Evolutionary conservation across 2,888 invertebrate genomes (phyloP).

Genomic region (Euzophera pinguis): DNA sequence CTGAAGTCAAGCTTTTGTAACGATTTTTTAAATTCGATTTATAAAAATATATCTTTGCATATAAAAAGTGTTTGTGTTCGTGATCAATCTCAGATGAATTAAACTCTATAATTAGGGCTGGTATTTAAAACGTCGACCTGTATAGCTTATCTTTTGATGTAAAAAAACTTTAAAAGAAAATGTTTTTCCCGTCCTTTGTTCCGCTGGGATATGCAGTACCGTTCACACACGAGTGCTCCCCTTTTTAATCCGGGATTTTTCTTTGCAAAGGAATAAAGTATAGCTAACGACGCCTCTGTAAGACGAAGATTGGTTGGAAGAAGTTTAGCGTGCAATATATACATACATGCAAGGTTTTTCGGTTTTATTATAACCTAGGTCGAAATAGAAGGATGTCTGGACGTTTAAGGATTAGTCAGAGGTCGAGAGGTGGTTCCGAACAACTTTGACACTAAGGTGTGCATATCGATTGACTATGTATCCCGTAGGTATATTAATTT

Average conservation of each 20-base stretch:
- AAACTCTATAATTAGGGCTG: too few relatives aligned
- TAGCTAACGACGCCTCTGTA: constrained; percentile 28
- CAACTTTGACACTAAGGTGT: too few relatives aligned
- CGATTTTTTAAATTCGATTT: too few relatives aligned
- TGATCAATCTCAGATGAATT: too few relatives aligned
- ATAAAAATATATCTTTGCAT: too few relatives aligned
- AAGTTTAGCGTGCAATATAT: not conserved
- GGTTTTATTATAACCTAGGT: not conserved
- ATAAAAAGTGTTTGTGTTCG: too few relatives aligned
- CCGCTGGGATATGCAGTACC: constrained; percentile 60
- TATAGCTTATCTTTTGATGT: constrained; percentile 29
- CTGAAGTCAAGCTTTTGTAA: too few relatives aligned
- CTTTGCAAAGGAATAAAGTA: constrained; percentile 52
- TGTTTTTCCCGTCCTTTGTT: constrained; percentile 69
- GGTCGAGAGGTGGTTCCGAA: too few relatives aligned
- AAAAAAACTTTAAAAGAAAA: constrained; percentile 36
- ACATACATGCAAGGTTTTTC: not conserved
- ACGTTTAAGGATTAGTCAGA: too few relatives aligned
- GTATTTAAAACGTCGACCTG: not conserved
- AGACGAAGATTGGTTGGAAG: constrained; percentile 9
- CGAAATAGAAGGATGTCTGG: not conserved
- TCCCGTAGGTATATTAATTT: too few relatives aligned
- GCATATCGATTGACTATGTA: too few relatives aligned
- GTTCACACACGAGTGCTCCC: constrained; percentile 72
- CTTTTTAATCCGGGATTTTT: constrained; percentile 70